Percentiles rank a stretch among this genome's conserved stretches.
phyloP scores from a whole-genome alignment of 2,113 vertebrate genomes.

The Dromiciops gliroides region DNA sequence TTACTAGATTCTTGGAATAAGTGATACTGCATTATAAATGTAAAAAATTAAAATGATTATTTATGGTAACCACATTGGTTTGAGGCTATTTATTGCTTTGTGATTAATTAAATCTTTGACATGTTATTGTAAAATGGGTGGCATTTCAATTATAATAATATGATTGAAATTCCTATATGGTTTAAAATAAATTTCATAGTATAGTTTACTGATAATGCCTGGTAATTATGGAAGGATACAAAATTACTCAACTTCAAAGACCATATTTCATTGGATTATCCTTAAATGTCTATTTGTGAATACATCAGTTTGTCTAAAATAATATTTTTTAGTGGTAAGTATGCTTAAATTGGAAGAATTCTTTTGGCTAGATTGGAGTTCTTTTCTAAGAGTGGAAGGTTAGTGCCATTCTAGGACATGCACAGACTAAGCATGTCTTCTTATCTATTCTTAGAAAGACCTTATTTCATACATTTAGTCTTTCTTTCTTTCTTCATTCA shows the following conservation, averaged over 20 bases:
- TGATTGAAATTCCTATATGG: not conserved
- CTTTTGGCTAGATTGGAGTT: not conserved
- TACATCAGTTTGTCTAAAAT: not conserved
- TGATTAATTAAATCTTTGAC: conserved; percentile 21
- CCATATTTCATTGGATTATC: not conserved
- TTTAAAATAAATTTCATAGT: conserved; percentile 43
- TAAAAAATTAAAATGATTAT: conserved; percentile 19
- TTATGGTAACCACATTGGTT: conserved; percentile 16
- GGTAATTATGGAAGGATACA: not conserved
- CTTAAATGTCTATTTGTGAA: not conserved
- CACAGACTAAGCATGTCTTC: not conserved
- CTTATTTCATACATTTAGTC: not conserved
- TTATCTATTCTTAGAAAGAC: conserved; percentile 17
- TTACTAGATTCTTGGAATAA: not conserved
- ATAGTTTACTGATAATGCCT: not conserved
- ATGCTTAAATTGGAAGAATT: not conserved
- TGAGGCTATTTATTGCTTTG: conserved; percentile 1
- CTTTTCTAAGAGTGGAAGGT: not conserved
- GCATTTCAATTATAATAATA: not conserved
- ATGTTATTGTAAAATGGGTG: not conserved
- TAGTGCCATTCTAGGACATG: not conserved
- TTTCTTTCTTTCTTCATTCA: too few species aligned
- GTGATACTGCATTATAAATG: not conserved
- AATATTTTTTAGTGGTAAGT: not conserved
- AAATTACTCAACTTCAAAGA: not conserved